These are phyloP conservation scores for Pyrgus malvae DNA, from an alignment of 2,888 invertebrate species.

Conservation along the genomic window DNA sequence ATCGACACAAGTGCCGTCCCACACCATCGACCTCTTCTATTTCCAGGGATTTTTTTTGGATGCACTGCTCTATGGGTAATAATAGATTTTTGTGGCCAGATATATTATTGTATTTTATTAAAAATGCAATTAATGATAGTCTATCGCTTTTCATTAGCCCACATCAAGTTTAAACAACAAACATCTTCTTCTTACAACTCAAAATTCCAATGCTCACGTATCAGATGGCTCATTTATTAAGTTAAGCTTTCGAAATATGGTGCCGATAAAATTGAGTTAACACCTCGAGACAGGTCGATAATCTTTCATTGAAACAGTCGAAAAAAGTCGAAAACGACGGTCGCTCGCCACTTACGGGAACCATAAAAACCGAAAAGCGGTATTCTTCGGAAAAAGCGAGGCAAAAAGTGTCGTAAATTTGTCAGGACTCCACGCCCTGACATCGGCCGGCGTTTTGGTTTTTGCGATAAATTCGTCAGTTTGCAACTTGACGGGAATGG, in stretches of 20 bases:
- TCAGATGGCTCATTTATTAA: constrained; percentile 25
- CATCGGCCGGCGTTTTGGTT: constrained; percentile 3
- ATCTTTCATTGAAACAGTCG: constrained; percentile 42
- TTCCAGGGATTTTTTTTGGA: too few relatives aligned
- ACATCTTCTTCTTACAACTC: not conserved
- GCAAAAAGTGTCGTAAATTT: constrained; percentile 44
- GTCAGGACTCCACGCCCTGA: constrained; percentile 38
- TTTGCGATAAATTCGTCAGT: constrained; percentile 22
- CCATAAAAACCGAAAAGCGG: constrained; percentile 35
- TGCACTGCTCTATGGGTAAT: too few relatives aligned
- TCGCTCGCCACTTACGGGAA: constrained; percentile 51
- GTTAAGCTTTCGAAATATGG: constrained; percentile 28
- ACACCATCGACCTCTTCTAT: too few relatives aligned
- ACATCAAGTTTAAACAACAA: not conserved
- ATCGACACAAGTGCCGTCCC: too few relatives aligned
- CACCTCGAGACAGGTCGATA: constrained; percentile 53
- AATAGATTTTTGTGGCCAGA: too few relatives aligned
- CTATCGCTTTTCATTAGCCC: not conserved
- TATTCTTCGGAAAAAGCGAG: constrained; percentile 33
- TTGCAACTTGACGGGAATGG: constrained; percentile 16
- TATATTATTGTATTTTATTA: too few relatives aligned
- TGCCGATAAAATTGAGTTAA: constrained; percentile 51
- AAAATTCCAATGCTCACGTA: constrained; percentile 13
- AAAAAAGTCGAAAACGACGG: constrained; percentile 42
- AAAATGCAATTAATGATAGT: too few relatives aligned